A percentile compares a stretch with the other conserved stretches of the same genome.
Evolutionary conservation across 1,140 invertebrate genomes (phyloP).

Genomic region (Anoplolepis gracilipes): DNA sequence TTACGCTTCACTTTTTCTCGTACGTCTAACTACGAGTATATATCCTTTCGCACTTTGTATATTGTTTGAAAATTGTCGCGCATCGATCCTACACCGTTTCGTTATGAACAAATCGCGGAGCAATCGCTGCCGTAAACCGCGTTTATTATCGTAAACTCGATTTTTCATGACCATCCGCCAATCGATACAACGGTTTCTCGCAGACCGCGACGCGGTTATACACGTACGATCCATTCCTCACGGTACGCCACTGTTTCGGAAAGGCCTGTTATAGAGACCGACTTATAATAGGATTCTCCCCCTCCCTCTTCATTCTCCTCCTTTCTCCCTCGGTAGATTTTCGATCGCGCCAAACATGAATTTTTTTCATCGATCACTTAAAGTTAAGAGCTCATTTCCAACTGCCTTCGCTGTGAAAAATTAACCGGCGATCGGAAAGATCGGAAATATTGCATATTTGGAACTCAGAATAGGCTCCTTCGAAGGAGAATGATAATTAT

Average conservation of each 20-base stretch:
- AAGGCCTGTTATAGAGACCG: constrained; percentile 60
- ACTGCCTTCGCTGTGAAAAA: constrained; percentile 40
- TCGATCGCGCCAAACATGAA: constrained; percentile 42
- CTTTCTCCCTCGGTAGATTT: neutral
- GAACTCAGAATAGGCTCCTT: too few relatives aligned
- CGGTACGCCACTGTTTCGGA: constrained; percentile 65
- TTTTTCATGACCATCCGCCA: constrained; percentile 40
- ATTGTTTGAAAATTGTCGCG: neutral
- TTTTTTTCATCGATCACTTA: constrained; percentile 37
- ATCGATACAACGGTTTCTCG: constrained; percentile 37
- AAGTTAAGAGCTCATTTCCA: neutral
- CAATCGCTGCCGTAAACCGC: constrained; percentile 10
- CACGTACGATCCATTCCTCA: constrained; percentile 72
- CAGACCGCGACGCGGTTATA: constrained; percentile 25
- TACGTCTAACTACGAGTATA: too few relatives aligned
- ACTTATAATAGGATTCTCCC: too few relatives aligned
- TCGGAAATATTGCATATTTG: too few relatives aligned
- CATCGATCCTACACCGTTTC: neutral
- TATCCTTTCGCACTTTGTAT: neutral
- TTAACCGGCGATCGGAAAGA: neutral
- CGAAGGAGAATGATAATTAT: constrained; percentile 23
- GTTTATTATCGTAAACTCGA: constrained; percentile 51
- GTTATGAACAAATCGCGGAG: constrained; percentile 6
- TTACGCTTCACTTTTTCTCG: neutral
- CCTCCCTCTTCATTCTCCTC: too few relatives aligned